phyloP scores from a whole-genome alignment of 2,113 vertebrate species.

The Oncorhynchus mykiss region DNA sequence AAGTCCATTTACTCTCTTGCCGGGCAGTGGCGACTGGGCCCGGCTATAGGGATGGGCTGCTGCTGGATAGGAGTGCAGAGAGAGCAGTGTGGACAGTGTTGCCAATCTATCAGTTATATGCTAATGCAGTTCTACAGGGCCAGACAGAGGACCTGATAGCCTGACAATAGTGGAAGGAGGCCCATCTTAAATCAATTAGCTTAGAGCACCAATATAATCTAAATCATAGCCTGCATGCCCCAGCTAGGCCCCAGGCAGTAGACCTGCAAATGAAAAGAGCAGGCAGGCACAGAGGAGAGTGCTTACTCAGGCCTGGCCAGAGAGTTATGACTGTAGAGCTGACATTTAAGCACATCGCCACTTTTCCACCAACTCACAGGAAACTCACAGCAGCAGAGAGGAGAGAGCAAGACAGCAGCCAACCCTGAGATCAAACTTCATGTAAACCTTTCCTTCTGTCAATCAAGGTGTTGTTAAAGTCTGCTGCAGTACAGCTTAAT shows the following conservation, averaged over 20 bases:
- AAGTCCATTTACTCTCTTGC: conserved; percentile 61
- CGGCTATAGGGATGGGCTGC: conserved; percentile 43
- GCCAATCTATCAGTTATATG: conserved; percentile 49
- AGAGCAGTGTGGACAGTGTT: conserved; percentile 30
- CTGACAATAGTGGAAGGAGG: conserved; percentile 61
- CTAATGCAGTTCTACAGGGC: conserved; percentile 65
- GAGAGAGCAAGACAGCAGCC: conserved; percentile 4
- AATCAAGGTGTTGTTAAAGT: conserved; percentile 20
- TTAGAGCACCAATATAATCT: conserved; percentile 72
- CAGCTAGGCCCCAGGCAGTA: conserved; percentile 15
- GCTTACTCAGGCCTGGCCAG: conserved; percentile 42
- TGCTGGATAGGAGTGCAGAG: conserved; percentile 37
- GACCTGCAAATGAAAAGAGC: conserved; percentile 26
- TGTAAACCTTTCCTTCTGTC: conserved; percentile 8
- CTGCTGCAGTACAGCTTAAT: conserved; percentile 7
- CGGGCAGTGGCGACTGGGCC: conserved; percentile 50
- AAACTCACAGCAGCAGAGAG: background rate
- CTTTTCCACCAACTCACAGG: conserved; percentile 13
- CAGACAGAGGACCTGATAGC: conserved; percentile 59
- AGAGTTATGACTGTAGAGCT: conserved; percentile 30
- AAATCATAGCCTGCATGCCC: conserved; percentile 56
- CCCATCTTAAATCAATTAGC: conserved; percentile 73
- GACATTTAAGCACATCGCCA: conserved; percentile 18
- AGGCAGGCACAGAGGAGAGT: conserved; percentile 25
- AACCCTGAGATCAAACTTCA: conserved; percentile 8